Evolutionary conservation across 2,888 invertebrate genomes (phyloP).

Genomic region (Drosophila acutilabella): DNA sequence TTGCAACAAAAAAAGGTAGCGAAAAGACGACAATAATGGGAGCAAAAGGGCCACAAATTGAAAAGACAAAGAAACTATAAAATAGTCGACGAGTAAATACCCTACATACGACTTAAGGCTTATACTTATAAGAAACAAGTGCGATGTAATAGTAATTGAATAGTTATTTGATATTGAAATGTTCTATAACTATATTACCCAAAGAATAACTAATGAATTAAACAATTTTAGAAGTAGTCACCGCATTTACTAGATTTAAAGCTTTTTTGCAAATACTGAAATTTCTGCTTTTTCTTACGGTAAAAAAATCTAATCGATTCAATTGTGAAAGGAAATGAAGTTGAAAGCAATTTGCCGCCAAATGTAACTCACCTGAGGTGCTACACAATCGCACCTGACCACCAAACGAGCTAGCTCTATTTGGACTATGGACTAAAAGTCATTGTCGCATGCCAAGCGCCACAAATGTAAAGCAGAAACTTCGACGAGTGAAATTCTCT

Average conservation of each 20-base stretch:
- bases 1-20: slow-evolving; percentile 28
- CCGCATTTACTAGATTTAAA: too few relatives aligned
- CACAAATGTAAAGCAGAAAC: slow-evolving; percentile 44
- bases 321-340: neutral
- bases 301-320: neutral
- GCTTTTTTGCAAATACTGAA: neutral
- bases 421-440: slow-evolving; percentile 5
- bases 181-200: too few relatives aligned
- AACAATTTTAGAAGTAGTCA: too few relatives aligned
- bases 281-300: neutral
- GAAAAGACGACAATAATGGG: slow-evolving; percentile 18
- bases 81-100: slow-evolving; percentile 19
- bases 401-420: neutral
- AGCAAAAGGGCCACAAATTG: slow-evolving; percentile 29
- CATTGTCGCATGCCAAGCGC: slow-evolving; percentile 24
- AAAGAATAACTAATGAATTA: too few relatives aligned
- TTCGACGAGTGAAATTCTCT: slow-evolving; percentile 62
- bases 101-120: slow-evolving; percentile 6
- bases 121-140: too few relatives aligned
- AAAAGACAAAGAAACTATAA: neutral
- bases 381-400: slow-evolving; percentile 4
- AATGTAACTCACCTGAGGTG: slow-evolving; percentile 7
- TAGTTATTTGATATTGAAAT: too few relatives aligned
- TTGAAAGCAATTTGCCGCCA: slow-evolving; percentile 19
- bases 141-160: too few relatives aligned